Percentiles rank a stretch among this genome's conserved stretches.
Evolutionary conservation across 2,888 invertebrate genomes (phyloP).

Genomic region (Nephrocerus scutellatus): DNA sequence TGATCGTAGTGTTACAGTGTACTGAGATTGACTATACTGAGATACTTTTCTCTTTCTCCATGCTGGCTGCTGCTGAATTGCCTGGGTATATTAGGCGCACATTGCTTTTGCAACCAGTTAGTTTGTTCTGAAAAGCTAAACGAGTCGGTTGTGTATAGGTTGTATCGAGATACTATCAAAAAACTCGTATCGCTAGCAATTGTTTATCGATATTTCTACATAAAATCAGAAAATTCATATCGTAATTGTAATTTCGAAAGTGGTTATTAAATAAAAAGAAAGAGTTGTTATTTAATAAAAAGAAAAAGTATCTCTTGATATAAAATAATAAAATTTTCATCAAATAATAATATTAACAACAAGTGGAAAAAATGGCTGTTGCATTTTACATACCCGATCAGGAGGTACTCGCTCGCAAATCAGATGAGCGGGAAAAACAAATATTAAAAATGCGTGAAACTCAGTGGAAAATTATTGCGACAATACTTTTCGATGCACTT

Average conservation of each 20-base stretch:
- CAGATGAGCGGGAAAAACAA: conserved; percentile 35
- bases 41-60: too few species aligned
- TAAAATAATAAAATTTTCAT: conserved; percentile 4
- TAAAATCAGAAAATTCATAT: conserved; percentile 20
- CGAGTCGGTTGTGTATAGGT: conserved; percentile 21
- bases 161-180: too few species aligned
- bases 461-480: conserved; percentile 34
- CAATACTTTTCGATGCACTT: conserved; percentile 32
- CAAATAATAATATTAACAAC: conserved; percentile 5
- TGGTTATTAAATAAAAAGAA: conserved; percentile 31
- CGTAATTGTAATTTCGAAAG: conserved; percentile 19
- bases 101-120: too few species aligned
- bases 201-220: too few species aligned
- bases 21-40: too few species aligned
- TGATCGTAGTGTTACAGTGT: too few species aligned
- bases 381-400: conserved; percentile 44
- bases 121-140: conserved; percentile 21
- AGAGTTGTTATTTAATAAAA: conserved; percentile 14
- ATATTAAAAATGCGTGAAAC: conserved; percentile 35
- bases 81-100: conserved; percentile 8
- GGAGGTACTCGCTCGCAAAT: conserved; percentile 36
- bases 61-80: background rate
- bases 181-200: too few species aligned
- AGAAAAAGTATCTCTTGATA: conserved; percentile 6
- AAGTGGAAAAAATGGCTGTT: conserved; percentile 33